Conservation (phyloP, 2,797 vertebrate species). For the Ataeniobius toweri region DNA sequence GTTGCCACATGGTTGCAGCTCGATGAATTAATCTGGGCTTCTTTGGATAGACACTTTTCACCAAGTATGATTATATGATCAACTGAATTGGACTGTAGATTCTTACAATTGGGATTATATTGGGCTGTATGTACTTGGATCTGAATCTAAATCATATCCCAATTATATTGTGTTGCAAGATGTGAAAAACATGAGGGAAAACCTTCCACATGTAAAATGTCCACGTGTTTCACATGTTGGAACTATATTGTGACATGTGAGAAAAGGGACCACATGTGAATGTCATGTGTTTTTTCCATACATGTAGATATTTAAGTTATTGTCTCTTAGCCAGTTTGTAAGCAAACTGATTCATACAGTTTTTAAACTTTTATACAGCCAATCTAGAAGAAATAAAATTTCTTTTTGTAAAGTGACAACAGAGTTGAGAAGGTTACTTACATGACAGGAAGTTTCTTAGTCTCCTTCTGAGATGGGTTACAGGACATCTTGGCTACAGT, state of each 20-base stretch:
- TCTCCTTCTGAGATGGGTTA: conserved; percentile 92
- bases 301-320: too few species aligned
- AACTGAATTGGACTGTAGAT: background rate
- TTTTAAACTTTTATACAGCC: background rate
- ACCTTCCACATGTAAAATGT: background rate
- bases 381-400: background rate
- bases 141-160: background rate
- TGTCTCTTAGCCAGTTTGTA: background rate
- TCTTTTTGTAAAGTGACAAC: background rate
- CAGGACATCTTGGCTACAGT: conserved; percentile 93
- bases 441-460: conserved; percentile 94
- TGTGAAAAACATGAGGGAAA: background rate
- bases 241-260: background rate
- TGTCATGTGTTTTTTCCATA: background rate
- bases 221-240: background rate
- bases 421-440: conserved; percentile 77
- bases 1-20: background rate
- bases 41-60: background rate
- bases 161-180: background rate
- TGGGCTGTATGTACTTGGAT: background rate
- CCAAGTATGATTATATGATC: background rate
- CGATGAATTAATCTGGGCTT: background rate
- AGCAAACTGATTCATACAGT: background rate
- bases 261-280: background rate
- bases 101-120: background rate